phyloP scores from a whole-genome alignment of 2,888 invertebrate species.

The Tholera decimalis region DNA sequence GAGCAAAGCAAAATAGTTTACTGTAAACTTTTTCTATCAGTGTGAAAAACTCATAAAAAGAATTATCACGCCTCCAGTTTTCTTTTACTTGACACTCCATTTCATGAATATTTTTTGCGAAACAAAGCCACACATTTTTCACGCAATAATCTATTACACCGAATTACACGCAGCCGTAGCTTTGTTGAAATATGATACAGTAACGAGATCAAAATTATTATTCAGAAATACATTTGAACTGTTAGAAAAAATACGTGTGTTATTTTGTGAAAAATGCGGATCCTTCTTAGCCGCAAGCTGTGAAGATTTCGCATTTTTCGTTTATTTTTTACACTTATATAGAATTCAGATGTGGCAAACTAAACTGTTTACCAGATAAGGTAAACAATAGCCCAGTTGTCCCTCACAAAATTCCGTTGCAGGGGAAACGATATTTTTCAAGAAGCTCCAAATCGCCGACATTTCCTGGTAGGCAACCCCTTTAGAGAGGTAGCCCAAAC shows the following conservation, averaged over 20 bases:
- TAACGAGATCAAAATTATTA: slow-evolving; percentile 29
- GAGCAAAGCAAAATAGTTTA: slow-evolving; percentile 45
- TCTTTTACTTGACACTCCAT: slow-evolving; percentile 47
- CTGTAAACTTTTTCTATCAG: slow-evolving; percentile 50
- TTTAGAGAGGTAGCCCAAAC: slow-evolving; percentile 72
- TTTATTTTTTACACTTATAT: slow-evolving; percentile 51
- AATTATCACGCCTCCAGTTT: slow-evolving; percentile 41
- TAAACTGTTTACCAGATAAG: slow-evolving; percentile 71
- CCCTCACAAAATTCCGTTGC: slow-evolving; percentile 71
- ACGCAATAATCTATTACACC: slow-evolving; percentile 40
- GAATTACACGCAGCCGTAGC: slow-evolving; percentile 31
- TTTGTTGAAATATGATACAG: slow-evolving; percentile 40
- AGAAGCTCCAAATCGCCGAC: slow-evolving; percentile 74
- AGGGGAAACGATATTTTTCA: slow-evolving; percentile 79
- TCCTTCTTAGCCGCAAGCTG: slow-evolving; percentile 30
- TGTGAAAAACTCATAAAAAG: slow-evolving; percentile 49
- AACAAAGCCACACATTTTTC: slow-evolving; percentile 25
- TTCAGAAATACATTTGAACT: slow-evolving; percentile 42
- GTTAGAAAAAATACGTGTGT: slow-evolving; percentile 35
- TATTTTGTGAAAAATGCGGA: slow-evolving; percentile 39
- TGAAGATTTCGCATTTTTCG: too few species aligned
- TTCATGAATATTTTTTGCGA: slow-evolving; percentile 45
- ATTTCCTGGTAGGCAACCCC: slow-evolving; percentile 77
- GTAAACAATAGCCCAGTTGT: slow-evolving; percentile 69
- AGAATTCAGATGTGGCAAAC: slow-evolving; percentile 56